phyloP scores from a whole-genome alignment of 2,888 invertebrate genomes.

The Amphipyra berbera region DNA sequence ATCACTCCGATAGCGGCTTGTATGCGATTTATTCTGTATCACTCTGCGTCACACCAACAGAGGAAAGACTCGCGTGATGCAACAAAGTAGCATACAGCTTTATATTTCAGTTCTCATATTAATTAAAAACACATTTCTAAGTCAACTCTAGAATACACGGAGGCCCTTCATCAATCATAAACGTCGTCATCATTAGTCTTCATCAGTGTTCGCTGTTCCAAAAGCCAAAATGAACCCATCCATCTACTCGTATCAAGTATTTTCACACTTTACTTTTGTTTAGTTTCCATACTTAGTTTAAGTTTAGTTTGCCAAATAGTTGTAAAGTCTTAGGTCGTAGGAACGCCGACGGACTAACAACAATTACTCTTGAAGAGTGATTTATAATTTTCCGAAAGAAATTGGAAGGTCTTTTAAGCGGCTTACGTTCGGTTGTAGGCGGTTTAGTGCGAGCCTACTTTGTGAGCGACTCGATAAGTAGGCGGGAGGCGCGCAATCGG shows the following conservation, averaged over 20 bases:
- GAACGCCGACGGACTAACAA: constrained; percentile 7
- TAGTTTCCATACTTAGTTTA: neutral
- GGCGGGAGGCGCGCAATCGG: constrained; percentile 56
- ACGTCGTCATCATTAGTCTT: constrained; percentile 49
- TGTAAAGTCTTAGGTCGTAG: neutral
- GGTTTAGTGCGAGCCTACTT: constrained; percentile 36
- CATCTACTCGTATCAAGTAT: constrained; percentile 28
- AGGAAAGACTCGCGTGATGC: neutral
- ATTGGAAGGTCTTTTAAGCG: constrained; percentile 58
- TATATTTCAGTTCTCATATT: neutral
- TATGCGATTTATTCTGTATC: neutral
- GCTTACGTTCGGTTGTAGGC: constrained; percentile 47
- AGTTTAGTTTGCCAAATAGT: constrained; percentile 5
- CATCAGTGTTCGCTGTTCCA: constrained; percentile 43
- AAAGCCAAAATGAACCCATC: constrained; percentile 41
- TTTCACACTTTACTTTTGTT: constrained; percentile 3
- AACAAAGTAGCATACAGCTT: neutral
- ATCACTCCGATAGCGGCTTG: neutral
- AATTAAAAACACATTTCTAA: constrained; percentile 31
- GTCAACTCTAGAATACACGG: constrained; percentile 10
- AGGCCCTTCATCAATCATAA: constrained; percentile 48
- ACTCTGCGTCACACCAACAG: neutral
- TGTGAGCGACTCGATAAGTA: constrained; percentile 62
- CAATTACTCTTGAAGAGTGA: constrained; percentile 38
- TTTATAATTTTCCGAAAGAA: constrained; percentile 49